Evolutionary conservation across 2,797 vertebrate species (phyloP), one percentile per base, ranked within the genome.

Genomic region (Pangasius krempfi): DNA sequence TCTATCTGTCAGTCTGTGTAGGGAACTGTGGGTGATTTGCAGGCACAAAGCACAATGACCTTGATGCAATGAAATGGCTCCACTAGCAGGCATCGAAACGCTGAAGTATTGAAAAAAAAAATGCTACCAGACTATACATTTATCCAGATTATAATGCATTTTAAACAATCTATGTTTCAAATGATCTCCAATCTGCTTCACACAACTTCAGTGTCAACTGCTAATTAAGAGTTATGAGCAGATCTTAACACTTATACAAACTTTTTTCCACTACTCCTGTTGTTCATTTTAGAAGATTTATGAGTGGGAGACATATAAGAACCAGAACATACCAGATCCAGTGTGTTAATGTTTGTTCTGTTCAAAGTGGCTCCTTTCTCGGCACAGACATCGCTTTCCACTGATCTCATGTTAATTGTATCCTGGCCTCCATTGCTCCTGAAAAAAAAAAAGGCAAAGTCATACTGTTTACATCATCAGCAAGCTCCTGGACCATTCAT

Each of bases 381-480:
- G 30, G 86, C 58, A 27, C n/a, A 86, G 54, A 88, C 89, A 87
- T 89, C 80, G 75, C 91, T 88, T 90, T 91, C 90, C 90, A 83
- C 88, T 93, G 91, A 94, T 92, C 92, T 95, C 92, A 93, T 93
- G 88, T 90, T 91, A 88, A 91, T 90, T 92, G 90, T 91, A 93
- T 93, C 89, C 94, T 76, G 91, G 90, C 90, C 91, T 93, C 81
- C 78, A 91, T 87, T 83, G 89, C 89, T 93, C 88, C 92, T 89
- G 84, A 75, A 7, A 83, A 87, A 68, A 73, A 7, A 56, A 80
- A 80, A 58, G 78, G 78, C 50, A 89, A 89, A 86, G 76, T 84
- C 84, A 87, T 91, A 89, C 92, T 92, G 93, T 94, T 82, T 90
- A 90, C 90, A 92, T 94, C 91, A 92, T 87, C 88, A 72, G 56